These are phyloP conservation scores for Desmophyllum pertusum DNA, from an alignment of 92 coral and sea anemone genomes.

Conservation along the genomic window DNA sequence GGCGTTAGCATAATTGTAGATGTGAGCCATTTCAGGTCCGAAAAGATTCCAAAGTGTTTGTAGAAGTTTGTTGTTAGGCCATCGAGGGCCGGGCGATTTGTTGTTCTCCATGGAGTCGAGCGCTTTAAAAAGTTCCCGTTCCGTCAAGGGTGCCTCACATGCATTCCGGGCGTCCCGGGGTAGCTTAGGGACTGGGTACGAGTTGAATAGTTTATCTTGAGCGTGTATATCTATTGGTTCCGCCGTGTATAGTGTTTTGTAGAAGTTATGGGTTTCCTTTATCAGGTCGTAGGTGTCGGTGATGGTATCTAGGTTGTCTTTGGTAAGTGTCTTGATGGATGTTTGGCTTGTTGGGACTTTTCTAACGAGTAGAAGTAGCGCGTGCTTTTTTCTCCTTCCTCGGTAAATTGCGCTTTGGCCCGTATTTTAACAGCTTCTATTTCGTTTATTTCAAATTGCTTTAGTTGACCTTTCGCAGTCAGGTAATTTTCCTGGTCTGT, in stretches of 20 bases:
- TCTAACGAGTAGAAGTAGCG: conserved; percentile 34
- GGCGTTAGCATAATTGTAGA: conserved; percentile 12
- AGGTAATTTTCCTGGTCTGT: conserved; percentile 6
- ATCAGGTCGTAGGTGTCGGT: neutral
- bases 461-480: conserved; percentile 11
- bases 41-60: conserved; percentile 9
- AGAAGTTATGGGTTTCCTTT: conserved; percentile 13
- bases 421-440: neutral
- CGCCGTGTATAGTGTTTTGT: conserved; percentile 26
- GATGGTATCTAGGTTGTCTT: conserved; percentile 7
- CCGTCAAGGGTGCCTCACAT: neutral
- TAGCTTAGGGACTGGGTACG: neutral
- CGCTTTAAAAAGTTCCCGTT: neutral
- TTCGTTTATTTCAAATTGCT: conserved; percentile 10
- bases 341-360: conserved; percentile 24
- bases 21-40: neutral
- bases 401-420: conserved; percentile 1
- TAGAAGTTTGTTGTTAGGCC: conserved; percentile 25
- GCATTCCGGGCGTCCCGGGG: neutral
- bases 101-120: conserved; percentile 9
- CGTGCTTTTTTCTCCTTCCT: conserved; percentile 10
- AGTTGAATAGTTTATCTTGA: conserved; percentile 4
- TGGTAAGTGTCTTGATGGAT: conserved; percentile 1
- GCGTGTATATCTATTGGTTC: neutral
- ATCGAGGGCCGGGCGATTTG: neutral